Percentiles rank a stretch among this genome's conserved stretches.
These are phyloP conservation scores for Parnassius apollo DNA, from an alignment of 2,888 invertebrate species.

Conservation along the genomic window DNA sequence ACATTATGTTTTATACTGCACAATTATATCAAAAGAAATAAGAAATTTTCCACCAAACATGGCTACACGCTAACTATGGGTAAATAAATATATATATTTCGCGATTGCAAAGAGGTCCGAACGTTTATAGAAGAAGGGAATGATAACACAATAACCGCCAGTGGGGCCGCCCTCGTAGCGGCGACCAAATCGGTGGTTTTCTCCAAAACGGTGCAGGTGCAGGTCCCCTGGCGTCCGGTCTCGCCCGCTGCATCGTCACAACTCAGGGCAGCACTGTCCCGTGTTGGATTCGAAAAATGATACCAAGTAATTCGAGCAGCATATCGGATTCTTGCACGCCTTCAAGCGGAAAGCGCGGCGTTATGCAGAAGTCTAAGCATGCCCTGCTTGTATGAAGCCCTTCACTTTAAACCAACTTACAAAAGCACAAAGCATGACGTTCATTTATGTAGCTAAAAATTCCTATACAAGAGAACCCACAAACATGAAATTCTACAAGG, in stretches of 20 bases:
- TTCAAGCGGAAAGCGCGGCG: constrained; percentile 59
- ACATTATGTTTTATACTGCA: no score
- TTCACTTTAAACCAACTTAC: constrained; percentile 19
- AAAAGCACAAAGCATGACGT: not conserved
- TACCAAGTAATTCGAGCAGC: constrained; percentile 60
- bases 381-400: constrained; percentile 19
- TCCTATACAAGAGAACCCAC: no score
- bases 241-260: constrained; percentile 60
- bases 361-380: constrained; percentile 35
- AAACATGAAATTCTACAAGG: no score
- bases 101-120: constrained; percentile 1
- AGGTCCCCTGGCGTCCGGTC: constrained; percentile 48
- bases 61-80: not conserved
- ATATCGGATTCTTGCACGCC: constrained; percentile 64
- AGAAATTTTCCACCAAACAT: no score
- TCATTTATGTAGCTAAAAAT: not conserved
- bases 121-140: constrained; percentile 50
- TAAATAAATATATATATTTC: not conserved
- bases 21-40: no score
- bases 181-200: constrained; percentile 63
- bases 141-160: constrained; percentile 81
- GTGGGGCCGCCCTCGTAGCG: constrained; percentile 70
- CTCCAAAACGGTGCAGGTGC: constrained; percentile 39
- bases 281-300: constrained; percentile 63
- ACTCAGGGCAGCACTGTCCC: constrained; percentile 50